phyloP scores from a whole-genome alignment of 2,797 vertebrate species.

The Peromyscus aztecus region DNA sequence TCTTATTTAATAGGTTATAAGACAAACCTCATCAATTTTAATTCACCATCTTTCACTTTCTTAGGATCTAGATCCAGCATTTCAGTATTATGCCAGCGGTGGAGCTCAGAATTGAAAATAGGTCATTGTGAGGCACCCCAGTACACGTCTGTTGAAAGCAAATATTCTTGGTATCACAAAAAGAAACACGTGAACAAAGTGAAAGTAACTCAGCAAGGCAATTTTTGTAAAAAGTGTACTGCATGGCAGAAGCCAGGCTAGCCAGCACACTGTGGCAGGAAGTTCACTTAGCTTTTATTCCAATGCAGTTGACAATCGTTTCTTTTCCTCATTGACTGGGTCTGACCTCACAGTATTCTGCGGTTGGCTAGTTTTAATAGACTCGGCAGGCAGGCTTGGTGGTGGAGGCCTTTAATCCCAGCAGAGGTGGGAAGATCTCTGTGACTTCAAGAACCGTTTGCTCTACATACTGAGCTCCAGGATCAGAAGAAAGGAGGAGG shows the following conservation, averaged over 20 bases:
- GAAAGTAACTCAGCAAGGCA: background rate
- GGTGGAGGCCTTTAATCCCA: background rate
- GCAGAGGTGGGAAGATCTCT: background rate
- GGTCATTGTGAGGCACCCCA: background rate
- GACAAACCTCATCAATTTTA: background rate
- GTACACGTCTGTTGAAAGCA: background rate
- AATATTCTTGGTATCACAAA: slow-evolving; percentile 10
- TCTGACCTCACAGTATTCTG: background rate
- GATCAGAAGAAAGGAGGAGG: background rate
- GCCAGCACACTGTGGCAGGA: background rate
- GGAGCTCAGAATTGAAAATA: slow-evolving; percentile 32
- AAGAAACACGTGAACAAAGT: background rate
- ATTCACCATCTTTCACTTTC: slow-evolving; percentile 5
- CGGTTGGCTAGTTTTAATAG: background rate
- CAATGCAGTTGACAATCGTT: background rate
- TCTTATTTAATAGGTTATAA: background rate
- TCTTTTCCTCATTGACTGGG: background rate
- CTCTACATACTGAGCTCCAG: background rate
- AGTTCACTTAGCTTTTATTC: background rate
- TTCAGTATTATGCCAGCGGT: background rate
- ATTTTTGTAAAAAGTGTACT: background rate
- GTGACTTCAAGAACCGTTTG: background rate
- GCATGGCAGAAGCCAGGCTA: background rate
- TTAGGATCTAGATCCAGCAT: background rate
- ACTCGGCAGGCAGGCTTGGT: background rate